Base-by-base conservation (phyloP, 1,140 invertebrate species). In the Drosophila equinoxialis region DNA sequence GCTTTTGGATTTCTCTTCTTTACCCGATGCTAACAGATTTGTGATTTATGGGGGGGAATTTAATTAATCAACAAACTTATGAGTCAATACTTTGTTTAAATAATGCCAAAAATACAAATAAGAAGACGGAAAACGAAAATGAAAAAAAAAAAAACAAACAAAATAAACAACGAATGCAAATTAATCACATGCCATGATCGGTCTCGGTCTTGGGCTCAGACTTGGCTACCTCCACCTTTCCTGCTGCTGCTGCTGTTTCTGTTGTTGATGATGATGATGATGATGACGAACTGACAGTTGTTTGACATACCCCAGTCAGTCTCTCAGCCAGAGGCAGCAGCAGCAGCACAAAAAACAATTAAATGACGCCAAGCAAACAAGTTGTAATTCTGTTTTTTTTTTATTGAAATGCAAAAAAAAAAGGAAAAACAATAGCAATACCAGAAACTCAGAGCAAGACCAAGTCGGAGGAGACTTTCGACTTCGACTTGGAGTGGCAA, bases 231-330 rank as follows among this genome's bases (percentile, higher is more conserved):
- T 51, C 45, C 45, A 51, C 45, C 45, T 51, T 51, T 51, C 45
- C 48, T 84, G 77, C 64, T 81, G 65, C 42, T 70, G 20, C 20
- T 23, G 65, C 45, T 71, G 35, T 30, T 58, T 13, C 57, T n/a
- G 20, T n/a, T 64, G 51, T 51, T 51, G 45, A 58, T 70, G 42
- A 35, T 63, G 78, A 60, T 77, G 74, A 58, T 81, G 75, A 78
- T 78, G 80, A 82, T 84, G 81, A 83, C 77, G 82, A 86, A 86
- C 84, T 87, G 84, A 89, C 84, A 89, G 84, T 89, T 89, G 84
- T 84, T 89, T 89, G 84, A 89, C 85, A 80, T 89, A 83, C 74
- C 82, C 83, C 82, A 86, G 82, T 86, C 83, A 83, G 83, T 83
- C 57, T 42, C 59, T 51, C 54, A 60, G 70, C 61, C 59, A 61